These are phyloP conservation scores for Archocentrus centrarchus DNA, from an alignment of 2,113 vertebrate species.

Conservation along the genomic window DNA sequence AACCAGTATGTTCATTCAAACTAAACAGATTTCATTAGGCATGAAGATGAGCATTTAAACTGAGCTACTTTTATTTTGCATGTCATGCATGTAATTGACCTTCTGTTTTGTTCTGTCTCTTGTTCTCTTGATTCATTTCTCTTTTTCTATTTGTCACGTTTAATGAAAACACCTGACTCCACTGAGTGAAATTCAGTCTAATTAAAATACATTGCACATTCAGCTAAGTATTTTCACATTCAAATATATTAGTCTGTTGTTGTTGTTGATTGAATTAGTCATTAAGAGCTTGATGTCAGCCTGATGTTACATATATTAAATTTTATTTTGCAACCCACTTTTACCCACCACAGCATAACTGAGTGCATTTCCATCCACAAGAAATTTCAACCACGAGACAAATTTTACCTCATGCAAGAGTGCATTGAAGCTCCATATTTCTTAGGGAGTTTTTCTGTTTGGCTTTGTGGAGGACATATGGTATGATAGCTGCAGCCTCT, in stretches of 20 bases:
- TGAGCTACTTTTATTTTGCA: constrained; percentile 51
- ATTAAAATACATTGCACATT: background rate
- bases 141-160: background rate
- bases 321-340: constrained; percentile 3
- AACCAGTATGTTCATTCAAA: background rate
- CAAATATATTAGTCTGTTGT: background rate
- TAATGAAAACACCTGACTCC: background rate
- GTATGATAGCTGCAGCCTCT: constrained; percentile 30
- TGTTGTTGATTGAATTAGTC: background rate
- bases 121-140: background rate
- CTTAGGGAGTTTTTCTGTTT: constrained; percentile 12
- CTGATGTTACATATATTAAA: background rate
- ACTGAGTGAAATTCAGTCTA: background rate
- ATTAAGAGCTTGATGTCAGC: no score
- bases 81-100: constrained; percentile 61
- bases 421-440: background rate
- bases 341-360: background rate
- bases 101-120: background rate
- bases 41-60: constrained; percentile 44
- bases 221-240: background rate
- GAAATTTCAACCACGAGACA: background rate
- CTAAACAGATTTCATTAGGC: background rate
- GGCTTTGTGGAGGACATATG: background rate
- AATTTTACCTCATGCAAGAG: background rate
- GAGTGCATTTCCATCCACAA: background rate